Conservation (phyloP, 1,140 invertebrate species). For the Drosophila nigromelanica region DNA sequence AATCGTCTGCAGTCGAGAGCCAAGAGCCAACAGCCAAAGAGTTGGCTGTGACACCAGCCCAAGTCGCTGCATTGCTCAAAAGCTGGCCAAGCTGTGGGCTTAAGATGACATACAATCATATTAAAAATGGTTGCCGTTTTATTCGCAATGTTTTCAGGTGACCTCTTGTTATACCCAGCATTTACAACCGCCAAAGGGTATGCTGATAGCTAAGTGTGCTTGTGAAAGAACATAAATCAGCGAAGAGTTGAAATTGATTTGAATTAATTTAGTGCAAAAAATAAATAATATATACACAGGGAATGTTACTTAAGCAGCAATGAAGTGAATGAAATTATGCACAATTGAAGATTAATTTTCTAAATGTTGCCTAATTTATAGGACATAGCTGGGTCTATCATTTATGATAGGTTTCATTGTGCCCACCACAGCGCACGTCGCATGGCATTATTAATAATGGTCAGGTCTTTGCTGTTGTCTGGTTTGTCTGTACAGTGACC, state of each 20-base stretch:
- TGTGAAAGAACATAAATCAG: neutral
- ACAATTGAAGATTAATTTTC: neutral
- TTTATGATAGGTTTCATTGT: neutral
- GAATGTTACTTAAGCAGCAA: neutral
- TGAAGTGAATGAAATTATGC: no score
- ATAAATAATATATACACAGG: no score
- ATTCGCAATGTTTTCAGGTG: conserved; percentile 76
- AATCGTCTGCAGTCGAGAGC: neutral
- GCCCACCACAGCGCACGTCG: conserved; percentile 43
- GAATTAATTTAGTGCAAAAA: no score
- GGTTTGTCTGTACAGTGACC: conserved; percentile 37
- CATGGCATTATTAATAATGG: conserved; percentile 78
- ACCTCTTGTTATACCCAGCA: conserved; percentile 49
- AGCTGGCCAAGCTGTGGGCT: conserved; percentile 54
- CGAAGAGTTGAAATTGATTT: no score
- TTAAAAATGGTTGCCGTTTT: conserved; percentile 82
- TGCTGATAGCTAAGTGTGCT: neutral
- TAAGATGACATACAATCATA: conserved; percentile 83
- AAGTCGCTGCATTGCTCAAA: conserved; percentile 18
- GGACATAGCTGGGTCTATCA: conserved; percentile 1
- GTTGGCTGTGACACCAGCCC: neutral
- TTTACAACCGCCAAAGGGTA: neutral
- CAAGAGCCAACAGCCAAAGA: conserved; percentile 3
- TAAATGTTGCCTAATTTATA: neutral
- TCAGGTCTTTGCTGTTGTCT: conserved; percentile 35